Evolutionary conservation across 1,140 invertebrate genomes (phyloP).

Genomic region (Steinernema feltiae): DNA sequence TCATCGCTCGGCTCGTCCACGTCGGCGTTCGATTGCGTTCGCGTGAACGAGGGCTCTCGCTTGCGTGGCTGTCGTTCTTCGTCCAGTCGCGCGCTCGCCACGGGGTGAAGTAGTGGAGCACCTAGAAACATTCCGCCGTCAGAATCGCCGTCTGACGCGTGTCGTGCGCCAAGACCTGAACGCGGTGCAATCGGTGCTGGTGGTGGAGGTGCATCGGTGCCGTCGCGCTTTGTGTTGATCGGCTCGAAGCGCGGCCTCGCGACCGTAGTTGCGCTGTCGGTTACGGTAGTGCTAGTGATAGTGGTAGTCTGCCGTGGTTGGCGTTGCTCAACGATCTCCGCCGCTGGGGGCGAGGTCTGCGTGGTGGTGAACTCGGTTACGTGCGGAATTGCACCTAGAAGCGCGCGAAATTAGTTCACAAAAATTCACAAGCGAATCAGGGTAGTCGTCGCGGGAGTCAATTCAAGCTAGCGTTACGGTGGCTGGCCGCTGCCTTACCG

Average conservation of each 20-base stretch:
- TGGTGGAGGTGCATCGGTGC: not conserved
- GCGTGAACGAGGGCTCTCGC: not conserved
- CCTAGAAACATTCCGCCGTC: not conserved
- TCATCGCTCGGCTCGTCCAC: not conserved
- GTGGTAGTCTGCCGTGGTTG: not conserved
- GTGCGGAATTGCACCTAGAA: not conserved
- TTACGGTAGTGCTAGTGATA: slow-evolving; percentile 12
- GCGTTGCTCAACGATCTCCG: not conserved
- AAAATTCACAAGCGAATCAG: too few species aligned
- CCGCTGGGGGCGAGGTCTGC: not conserved
- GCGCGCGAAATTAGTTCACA: too few species aligned
- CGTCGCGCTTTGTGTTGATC: slow-evolving; percentile 4
- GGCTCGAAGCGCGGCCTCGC: slow-evolving; percentile 1
- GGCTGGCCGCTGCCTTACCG: not conserved
- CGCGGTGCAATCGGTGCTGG: too few species aligned
- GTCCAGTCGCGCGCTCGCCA: not conserved
- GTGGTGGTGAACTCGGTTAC: slow-evolving; percentile 12
- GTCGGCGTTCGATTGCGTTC: not conserved
- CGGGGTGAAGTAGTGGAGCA: not conserved
- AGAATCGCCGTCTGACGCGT: too few species aligned
- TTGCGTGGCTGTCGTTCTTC: not conserved
- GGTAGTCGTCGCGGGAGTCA: too few species aligned
- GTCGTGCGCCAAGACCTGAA: too few species aligned
- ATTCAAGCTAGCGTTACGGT: too few species aligned
- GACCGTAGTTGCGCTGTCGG: not conserved